Evolutionary conservation across 1,140 invertebrate genomes (phyloP).

Genomic region (Helicoverpa zea): DNA sequence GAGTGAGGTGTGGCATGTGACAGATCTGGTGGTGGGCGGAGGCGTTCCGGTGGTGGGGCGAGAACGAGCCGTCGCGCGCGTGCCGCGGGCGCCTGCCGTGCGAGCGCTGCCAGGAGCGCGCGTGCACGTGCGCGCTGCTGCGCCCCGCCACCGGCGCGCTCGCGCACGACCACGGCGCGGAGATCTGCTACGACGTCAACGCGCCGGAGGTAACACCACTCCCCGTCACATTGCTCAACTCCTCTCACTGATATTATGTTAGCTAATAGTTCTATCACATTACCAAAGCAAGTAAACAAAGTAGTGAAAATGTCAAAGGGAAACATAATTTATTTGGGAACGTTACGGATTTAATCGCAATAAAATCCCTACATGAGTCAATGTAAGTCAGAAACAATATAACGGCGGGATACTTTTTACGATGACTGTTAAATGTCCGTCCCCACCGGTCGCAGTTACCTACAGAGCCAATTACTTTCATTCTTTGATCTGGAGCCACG

Average conservation of each 20-base stretch:
- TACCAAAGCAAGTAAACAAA: background rate
- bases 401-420: constrained; percentile 10
- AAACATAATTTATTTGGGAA: background rate
- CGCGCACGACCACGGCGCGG: constrained; percentile 14
- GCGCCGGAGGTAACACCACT: constrained; percentile 59
- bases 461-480: constrained; percentile 19
- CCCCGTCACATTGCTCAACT: no score
- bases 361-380: constrained; percentile 25
- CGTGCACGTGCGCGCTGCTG: constrained; percentile 64
- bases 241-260: no score
- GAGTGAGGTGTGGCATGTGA: background rate
- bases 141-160: constrained; percentile 55
- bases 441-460: background rate
- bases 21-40: constrained; percentile 65
- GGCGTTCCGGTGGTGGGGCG: constrained; percentile 61
- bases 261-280: no score
- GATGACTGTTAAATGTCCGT: constrained; percentile 18
- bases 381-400: constrained; percentile 19
- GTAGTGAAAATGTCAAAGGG: background rate
- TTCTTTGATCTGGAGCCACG: background rate
- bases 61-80: constrained; percentile 44
- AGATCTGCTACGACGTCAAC: constrained; percentile 57
- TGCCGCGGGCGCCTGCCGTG: constrained; percentile 57
- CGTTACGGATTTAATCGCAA: background rate
- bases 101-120: constrained; percentile 54